These are phyloP conservation scores for Ateles fusciceps DNA, from an alignment of 2,797 vertebrate species.

Conservation along the genomic window DNA sequence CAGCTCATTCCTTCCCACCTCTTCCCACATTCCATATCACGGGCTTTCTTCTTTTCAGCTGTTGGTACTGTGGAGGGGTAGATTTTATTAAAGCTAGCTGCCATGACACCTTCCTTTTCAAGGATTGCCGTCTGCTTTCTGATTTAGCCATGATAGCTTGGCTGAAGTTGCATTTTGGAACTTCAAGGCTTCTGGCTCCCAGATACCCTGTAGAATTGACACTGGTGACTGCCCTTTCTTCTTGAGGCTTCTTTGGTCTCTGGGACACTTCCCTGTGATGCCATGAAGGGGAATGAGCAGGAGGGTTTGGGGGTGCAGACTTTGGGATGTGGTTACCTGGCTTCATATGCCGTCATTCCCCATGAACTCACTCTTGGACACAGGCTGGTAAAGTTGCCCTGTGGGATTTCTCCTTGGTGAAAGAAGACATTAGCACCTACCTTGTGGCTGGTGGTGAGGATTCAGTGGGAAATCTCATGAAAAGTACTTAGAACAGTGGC, in stretches of 20 bases:
- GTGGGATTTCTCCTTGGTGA: not conserved
- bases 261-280: not conserved
- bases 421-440: not conserved
- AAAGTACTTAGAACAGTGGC: not conserved
- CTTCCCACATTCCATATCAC: not conserved
- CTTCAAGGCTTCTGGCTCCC: not conserved
- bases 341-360: not conserved
- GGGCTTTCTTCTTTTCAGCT: not conserved
- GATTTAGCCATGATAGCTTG: not conserved
- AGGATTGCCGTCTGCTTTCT: not conserved
- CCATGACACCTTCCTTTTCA: not conserved
- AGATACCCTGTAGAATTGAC: no score
- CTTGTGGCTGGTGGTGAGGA: not conserved
- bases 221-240: not conserved
- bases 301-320: not conserved
- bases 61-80: not conserved
- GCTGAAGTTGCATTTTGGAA: not conserved
- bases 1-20: not conserved
- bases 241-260: not conserved
- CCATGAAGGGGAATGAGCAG: not conserved
- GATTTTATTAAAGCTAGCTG: not conserved
- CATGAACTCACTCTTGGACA: not conserved
- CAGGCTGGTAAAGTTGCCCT: not conserved
- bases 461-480: rapidly evolving
- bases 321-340: not conserved